Evolutionary conservation across 2,113 vertebrate genomes (phyloP).

Genomic region (Petrocephalus zakoni): DNA sequence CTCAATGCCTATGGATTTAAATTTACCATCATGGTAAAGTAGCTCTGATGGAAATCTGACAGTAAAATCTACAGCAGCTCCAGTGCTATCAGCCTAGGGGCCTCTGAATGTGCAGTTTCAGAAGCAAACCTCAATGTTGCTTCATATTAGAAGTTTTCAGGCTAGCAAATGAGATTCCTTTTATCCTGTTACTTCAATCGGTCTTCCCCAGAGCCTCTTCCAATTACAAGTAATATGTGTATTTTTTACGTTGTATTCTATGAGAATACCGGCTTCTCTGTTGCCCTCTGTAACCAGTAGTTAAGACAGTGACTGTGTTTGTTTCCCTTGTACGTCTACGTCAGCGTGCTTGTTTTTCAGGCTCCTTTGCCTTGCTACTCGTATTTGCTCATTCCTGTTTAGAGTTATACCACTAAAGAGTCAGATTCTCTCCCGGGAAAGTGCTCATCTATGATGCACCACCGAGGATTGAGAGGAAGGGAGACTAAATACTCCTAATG

Average conservation of each 20-base stretch:
- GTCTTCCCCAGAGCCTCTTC: not conserved
- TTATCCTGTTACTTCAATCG: not conserved
- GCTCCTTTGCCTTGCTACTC: not conserved
- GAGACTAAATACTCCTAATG: slow-evolving; percentile 7
- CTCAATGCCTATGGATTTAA: not conserved
- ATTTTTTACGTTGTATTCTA: not conserved
- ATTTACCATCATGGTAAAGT: not conserved
- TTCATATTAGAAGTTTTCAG: not conserved
- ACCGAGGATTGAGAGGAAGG: not conserved
- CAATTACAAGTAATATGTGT: not conserved
- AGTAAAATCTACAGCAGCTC: not conserved
- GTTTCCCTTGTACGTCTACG: not conserved
- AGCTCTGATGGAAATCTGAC: not conserved
- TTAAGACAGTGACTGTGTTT: not conserved
- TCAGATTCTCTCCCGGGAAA: not conserved
- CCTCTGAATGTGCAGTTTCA: not conserved
- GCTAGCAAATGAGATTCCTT: not conserved
- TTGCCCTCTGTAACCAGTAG: not conserved
- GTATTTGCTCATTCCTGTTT: not conserved
- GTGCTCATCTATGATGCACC: not conserved
- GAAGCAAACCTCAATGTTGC: not conserved
- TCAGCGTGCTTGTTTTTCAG: not conserved
- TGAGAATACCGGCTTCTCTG: not conserved
- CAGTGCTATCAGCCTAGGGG: not conserved
- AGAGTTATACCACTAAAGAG: not conserved